A percentile compares a stretch with the other conserved stretches of the same genome.
Evolutionary conservation across 1,140 invertebrate species (phyloP).

Genomic region (Trissolcus basalis): DNA sequence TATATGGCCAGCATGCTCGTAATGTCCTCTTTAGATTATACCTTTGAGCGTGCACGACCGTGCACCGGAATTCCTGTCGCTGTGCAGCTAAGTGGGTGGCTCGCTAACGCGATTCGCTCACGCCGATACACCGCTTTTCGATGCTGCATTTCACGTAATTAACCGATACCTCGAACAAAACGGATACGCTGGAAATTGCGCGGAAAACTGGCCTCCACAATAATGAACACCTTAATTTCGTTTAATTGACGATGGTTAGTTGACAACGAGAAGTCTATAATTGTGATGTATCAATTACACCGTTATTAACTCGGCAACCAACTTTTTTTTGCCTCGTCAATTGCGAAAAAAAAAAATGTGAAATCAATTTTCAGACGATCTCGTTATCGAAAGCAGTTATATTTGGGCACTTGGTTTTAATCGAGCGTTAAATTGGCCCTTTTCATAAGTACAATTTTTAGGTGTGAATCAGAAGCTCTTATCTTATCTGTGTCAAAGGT

Average conservation of each 20-base stretch:
- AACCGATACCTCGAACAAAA: slow-evolving; percentile 43
- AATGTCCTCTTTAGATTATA: slow-evolving; percentile 63
- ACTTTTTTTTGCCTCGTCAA: too few species aligned
- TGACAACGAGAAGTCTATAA: too few species aligned
- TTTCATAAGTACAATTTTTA: not conserved
- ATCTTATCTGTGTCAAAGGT: slow-evolving; percentile 9
- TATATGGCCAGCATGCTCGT: slow-evolving; percentile 51
- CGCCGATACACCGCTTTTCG: slow-evolving; percentile 36
- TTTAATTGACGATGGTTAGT: slow-evolving; percentile 31
- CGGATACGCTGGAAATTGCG: slow-evolving; percentile 21
- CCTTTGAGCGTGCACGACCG: slow-evolving; percentile 59
- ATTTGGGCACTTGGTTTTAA: not conserved
- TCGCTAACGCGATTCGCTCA: slow-evolving; percentile 36
- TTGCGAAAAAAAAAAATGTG: too few species aligned
- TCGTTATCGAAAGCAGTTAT: too few species aligned
- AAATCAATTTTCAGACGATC: too few species aligned
- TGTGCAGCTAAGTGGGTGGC: slow-evolving; percentile 58
- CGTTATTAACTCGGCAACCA: not conserved
- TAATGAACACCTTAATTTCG: not conserved
- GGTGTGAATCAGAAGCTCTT: slow-evolving; percentile 18
- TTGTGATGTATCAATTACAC: too few species aligned
- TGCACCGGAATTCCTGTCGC: slow-evolving; percentile 53
- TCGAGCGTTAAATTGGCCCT: slow-evolving; percentile 22
- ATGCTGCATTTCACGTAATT: slow-evolving; percentile 53
- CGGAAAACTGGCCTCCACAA: slow-evolving; percentile 16